Conservation (phyloP, 1,140 invertebrate species). For the Zelostemma sp. region DNA sequence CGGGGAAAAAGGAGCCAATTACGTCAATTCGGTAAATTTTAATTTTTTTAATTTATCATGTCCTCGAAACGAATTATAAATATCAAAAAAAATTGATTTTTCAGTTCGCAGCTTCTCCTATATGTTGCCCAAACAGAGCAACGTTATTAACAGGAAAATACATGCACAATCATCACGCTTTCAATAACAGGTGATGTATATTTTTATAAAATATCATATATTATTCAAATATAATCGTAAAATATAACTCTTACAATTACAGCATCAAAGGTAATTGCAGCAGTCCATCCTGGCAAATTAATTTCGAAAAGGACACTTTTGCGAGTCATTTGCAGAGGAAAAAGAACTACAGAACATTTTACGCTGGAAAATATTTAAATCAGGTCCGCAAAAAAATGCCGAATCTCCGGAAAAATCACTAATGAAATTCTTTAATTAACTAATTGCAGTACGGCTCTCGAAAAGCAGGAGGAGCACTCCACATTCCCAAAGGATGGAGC, state of each 20-base stretch:
- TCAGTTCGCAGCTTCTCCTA: slow-evolving; percentile 83
- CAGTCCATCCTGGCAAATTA: slow-evolving; percentile 75
- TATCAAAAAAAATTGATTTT: slow-evolving; percentile 12
- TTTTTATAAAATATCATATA: no score
- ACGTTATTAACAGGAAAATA: slow-evolving; percentile 88
- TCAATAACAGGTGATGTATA: no score
- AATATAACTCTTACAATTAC: slow-evolving; percentile 83
- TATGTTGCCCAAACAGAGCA: slow-evolving; percentile 91
- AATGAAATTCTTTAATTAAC: slow-evolving; percentile 1
- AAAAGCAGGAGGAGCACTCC: slow-evolving; percentile 72
- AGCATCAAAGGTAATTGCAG: slow-evolving; percentile 83
- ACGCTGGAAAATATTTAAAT: slow-evolving; percentile 90
- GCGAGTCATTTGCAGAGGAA: slow-evolving; percentile 74
- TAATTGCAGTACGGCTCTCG: slow-evolving; percentile 75
- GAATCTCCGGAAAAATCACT: neutral
- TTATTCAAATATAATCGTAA: no score
- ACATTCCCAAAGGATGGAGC: slow-evolving; percentile 86
- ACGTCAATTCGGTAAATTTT: slow-evolving; percentile 21
- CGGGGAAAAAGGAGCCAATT: slow-evolving; percentile 18
- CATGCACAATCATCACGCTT: slow-evolving; percentile 84
- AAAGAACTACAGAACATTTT: slow-evolving; percentile 82
- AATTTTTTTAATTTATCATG: neutral
- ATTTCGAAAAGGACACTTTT: slow-evolving; percentile 77
- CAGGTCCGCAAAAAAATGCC: no score
- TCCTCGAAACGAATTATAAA: neutral